Evolutionary conservation across 2,113 vertebrate species (phyloP).

Genomic region (Aegithalos caudatus): DNA sequence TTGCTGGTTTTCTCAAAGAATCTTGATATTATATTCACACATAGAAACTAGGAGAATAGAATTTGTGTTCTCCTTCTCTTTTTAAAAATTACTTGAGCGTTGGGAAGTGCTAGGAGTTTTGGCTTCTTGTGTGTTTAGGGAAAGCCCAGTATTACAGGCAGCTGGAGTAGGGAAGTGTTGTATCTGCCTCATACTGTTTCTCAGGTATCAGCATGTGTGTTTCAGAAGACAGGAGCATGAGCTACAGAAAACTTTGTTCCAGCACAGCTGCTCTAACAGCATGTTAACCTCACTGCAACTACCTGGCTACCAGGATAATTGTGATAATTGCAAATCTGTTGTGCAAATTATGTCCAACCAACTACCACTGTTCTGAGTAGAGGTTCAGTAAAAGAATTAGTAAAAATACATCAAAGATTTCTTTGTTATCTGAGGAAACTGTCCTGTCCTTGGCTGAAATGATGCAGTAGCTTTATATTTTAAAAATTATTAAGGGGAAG

Average conservation of each 20-base stretch:
- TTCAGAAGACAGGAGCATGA: neutral
- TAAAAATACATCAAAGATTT: neutral
- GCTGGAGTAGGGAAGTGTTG: neutral
- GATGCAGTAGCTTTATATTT: neutral
- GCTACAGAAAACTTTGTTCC: neutral
- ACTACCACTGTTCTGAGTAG: neutral
- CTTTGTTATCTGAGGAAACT: neutral
- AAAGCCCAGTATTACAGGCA: neutral
- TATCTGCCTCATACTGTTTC: neutral
- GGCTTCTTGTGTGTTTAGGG: neutral
- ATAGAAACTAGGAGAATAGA: neutral
- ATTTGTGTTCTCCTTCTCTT: neutral
- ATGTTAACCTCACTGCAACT: neutral
- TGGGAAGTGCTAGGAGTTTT: neutral
- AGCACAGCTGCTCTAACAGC: neutral
- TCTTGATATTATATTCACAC: neutral
- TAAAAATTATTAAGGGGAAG: neutral
- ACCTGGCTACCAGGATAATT: neutral
- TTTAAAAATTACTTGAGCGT: neutral
- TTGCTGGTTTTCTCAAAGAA: neutral
- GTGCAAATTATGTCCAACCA: neutral
- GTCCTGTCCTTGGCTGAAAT: neutral
- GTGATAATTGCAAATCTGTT: neutral
- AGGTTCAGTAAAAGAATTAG: neutral
- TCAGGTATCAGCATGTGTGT: neutral